These are phyloP conservation scores for Mirounga angustirostris DNA, from an alignment of 2,113 vertebrate genomes.

Conservation along the genomic window DNA sequence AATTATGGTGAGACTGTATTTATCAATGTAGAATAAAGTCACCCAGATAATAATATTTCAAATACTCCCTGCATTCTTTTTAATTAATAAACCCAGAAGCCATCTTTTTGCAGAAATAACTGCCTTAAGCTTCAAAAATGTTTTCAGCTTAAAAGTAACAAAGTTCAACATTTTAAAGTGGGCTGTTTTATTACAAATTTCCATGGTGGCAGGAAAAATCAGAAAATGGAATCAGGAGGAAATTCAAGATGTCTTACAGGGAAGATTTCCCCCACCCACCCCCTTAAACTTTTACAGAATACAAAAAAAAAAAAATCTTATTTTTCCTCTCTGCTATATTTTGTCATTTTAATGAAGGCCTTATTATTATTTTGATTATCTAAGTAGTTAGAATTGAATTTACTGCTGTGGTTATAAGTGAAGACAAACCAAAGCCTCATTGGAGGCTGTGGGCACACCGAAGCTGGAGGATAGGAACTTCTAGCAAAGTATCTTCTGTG, in stretches of 20 bases:
- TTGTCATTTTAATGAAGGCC: background rate
- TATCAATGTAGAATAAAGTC: conserved; percentile 61
- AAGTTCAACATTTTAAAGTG: conserved; percentile 48
- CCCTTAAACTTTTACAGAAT: background rate
- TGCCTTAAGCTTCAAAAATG: conserved; percentile 52
- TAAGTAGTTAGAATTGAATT: background rate
- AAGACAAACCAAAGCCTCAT: background rate
- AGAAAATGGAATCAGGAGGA: background rate
- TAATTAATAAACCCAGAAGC: conserved; percentile 75
- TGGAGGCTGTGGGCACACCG: too few species aligned
- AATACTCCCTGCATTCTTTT: conserved; percentile 55
- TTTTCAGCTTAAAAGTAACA: conserved; percentile 58
- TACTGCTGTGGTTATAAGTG: background rate
- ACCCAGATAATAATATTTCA: conserved; percentile 69
- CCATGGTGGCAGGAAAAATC: background rate
- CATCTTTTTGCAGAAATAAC: conserved; percentile 65
- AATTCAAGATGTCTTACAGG: background rate
- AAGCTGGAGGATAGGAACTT: background rate
- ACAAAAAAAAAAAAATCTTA: background rate
- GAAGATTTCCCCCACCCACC: rapidly evolving
- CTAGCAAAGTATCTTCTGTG: background rate
- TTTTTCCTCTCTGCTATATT: background rate
- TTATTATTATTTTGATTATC: background rate
- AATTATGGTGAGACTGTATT: conserved; percentile 61
- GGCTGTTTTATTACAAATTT: conserved; percentile 9